Conservation (phyloP, 2,113 vertebrate genomes). For the Scortum barcoo region DNA sequence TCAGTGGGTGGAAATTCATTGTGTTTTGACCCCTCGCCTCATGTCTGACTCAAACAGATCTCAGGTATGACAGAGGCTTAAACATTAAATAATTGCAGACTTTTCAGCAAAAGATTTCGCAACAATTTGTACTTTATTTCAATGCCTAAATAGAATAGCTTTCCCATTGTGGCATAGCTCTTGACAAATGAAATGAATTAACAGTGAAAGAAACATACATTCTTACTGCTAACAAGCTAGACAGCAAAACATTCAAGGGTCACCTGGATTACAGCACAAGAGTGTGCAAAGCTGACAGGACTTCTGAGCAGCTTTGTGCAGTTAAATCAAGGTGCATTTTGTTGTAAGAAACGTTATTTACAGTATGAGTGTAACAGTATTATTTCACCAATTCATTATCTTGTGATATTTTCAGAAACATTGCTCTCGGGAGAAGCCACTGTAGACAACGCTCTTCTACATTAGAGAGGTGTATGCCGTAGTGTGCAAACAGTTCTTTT, state of each 20-base stretch:
- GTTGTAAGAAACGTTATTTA: background rate
- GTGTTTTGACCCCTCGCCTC: background rate
- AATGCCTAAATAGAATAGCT: background rate
- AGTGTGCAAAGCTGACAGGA: background rate
- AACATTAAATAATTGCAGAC: background rate
- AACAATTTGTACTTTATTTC: background rate
- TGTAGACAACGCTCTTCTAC: background rate
- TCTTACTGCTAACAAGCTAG: background rate
- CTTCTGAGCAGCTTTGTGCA: background rate
- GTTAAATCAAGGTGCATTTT: background rate
- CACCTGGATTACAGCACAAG: background rate
- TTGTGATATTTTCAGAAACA: conserved; percentile 7
- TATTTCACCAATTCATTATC: background rate
- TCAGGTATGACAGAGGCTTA: background rate
- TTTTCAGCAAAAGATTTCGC: background rate
- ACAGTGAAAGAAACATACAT: background rate
- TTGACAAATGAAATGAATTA: background rate
- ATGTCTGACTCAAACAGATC: background rate
- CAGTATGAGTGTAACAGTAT: background rate
- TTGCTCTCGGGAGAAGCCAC: background rate
- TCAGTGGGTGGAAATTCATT: background rate
- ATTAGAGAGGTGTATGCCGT: background rate
- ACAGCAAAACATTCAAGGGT: background rate
- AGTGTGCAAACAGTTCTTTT: background rate
- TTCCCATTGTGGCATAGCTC: background rate